Percentiles rank a stretch among this genome's conserved stretches.
Evolutionary conservation across 1,140 invertebrate species (phyloP).

Genomic region (Parapsyche elsis): DNA sequence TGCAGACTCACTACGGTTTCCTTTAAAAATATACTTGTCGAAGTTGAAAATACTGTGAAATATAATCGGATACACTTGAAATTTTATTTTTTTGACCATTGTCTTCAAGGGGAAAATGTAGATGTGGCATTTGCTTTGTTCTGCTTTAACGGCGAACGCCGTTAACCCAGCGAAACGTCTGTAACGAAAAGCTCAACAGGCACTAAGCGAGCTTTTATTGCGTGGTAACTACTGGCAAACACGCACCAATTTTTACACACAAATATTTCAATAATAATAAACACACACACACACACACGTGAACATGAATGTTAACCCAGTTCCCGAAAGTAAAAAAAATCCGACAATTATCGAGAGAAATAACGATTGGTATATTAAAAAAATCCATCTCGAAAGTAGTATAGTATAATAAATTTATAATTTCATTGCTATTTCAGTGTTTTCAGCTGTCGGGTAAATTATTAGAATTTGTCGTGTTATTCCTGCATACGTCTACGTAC

Average conservation of each 20-base stretch:
- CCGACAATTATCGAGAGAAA: conserved; percentile 3
- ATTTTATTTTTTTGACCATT: too few species aligned
- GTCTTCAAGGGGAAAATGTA: too few species aligned
- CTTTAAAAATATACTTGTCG: too few species aligned
- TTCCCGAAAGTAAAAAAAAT: background rate
- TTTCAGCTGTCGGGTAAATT: background rate
- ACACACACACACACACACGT: too few species aligned
- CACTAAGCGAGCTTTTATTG: conserved; percentile 6
- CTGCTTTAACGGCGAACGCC: too few species aligned
- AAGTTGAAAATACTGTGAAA: too few species aligned
- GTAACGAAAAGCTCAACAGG: conserved; percentile 18
- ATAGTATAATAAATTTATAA: too few species aligned
- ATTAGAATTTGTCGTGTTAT: background rate
- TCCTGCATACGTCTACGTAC: too few species aligned
- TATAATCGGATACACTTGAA: too few species aligned
- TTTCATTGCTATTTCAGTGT: background rate
- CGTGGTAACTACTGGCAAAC: background rate
- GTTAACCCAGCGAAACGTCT: background rate
- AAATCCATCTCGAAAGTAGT: background rate
- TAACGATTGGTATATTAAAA: background rate
- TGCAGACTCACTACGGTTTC: too few species aligned
- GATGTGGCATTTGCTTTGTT: too few species aligned
- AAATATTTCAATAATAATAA: background rate
- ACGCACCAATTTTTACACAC: conserved; percentile 16
- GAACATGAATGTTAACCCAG: background rate